Evolutionary conservation across 2,113 vertebrate genomes (phyloP).

Genomic region (Sialia sialis): DNA sequence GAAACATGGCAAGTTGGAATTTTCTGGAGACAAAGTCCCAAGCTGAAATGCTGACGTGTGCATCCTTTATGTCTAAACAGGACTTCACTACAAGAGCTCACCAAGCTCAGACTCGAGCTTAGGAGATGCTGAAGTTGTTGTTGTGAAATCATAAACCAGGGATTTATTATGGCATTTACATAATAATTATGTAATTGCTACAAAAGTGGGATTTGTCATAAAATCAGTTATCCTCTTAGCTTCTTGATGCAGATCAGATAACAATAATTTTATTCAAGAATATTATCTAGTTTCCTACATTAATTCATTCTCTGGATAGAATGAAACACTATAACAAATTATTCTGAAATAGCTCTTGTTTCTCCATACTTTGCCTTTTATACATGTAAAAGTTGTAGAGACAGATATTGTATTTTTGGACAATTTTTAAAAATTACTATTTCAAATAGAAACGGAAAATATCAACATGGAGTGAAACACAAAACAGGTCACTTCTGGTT

Average conservation of each 20-base stretch:
- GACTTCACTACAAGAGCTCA: neutral
- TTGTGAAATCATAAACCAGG: neutral
- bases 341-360: neutral
- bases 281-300: neutral
- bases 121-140: neutral
- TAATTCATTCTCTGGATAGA: neutral
- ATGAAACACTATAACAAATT: neutral
- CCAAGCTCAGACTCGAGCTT: neutral
- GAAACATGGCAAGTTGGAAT: neutral
- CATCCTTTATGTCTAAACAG: neutral
- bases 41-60: neutral
- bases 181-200: slow-evolving; percentile 1
- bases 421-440: neutral
- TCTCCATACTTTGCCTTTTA: neutral
- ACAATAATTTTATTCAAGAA: neutral
- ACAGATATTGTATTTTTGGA: neutral
- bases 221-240: slow-evolving; percentile 20
- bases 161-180: neutral
- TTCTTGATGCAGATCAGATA: neutral
- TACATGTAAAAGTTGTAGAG: neutral
- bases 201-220: neutral
- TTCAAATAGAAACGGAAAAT: neutral
- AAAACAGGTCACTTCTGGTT: neutral
- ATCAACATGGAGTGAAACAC: neutral
- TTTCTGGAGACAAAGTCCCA: rapidly evolving